Evolutionary conservation across 2,113 vertebrate genomes (phyloP), one percentile per base, ranked within the genome.

Genomic region (Chaetorhynchus papuensis): DNA sequence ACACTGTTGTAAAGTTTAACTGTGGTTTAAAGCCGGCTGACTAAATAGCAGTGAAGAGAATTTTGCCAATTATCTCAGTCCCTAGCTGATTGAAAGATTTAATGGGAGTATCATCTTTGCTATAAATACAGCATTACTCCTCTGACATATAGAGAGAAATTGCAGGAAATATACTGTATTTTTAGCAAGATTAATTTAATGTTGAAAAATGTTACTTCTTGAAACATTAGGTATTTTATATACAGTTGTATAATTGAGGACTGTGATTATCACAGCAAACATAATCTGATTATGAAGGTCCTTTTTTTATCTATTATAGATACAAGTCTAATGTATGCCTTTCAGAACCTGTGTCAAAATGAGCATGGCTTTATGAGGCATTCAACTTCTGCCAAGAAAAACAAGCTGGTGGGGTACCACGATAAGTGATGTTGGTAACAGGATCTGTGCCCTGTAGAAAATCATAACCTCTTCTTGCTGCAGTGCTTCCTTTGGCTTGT

Each of bases 151-250:
- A 93, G 28, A 88, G 14, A 57, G 37, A 85, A 61, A 5, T 86
- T 83, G 56, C 54, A 90, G 69, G 47, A 91, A 76, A 17, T 52
- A 26, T 14, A 49, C 18, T 69, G 49, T 72, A 86, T 88, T 88
- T 92, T 93, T 90, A 95, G 57, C 24, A 87, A 33, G 21, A 15
- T 86, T 75, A 94, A 83, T 87, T 94, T 89, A 77, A 85, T 65
- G 45, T 66, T 89, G 82, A 90, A 94, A 89, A 91, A 84, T 52
- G 23, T 72, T 69, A 61, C 26, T 61, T 90, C 66, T 96, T 92
- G 53, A 53, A 91, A 20, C 13, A 60, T 64, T 66, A 75, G 6
- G 5, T 83, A 52, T 92, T 95, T 94, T 75, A 79, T 78, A 74
- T 71, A 76, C n/a, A 44, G 52, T 35, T 92, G 52, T 64, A 81